Percentiles rank a stretch among this genome's conserved stretches.
Conservation (phyloP, 2,797 vertebrate genomes). For the Sebastes jordani region DNA sequence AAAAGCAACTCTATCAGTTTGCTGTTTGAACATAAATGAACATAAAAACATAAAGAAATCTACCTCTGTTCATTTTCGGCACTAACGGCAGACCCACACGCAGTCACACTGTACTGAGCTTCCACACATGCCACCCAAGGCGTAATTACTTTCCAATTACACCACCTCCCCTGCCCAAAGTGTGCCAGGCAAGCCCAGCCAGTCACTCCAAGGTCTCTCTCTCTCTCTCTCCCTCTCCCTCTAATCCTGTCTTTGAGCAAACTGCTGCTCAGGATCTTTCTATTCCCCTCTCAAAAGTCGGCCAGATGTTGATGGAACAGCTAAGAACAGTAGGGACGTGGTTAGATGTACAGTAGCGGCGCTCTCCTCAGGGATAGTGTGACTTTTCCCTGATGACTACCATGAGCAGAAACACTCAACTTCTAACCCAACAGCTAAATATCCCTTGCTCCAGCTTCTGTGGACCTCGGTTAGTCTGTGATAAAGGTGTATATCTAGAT, state of each 20-base stretch:
- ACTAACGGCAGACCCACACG: background rate
- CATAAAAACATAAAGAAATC: background rate
- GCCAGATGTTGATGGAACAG: constrained; percentile 15
- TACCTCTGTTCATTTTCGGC: background rate
- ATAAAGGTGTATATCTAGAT: background rate
- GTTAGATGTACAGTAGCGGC: background rate
- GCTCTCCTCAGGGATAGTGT: constrained; percentile 18
- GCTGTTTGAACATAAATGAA: background rate
- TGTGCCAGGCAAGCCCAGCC: constrained; percentile 3
- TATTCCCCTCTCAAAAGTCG: constrained; percentile 7
- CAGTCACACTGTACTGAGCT: constrained; percentile 24
- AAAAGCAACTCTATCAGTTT: background rate
- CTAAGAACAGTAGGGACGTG: constrained; percentile 2
- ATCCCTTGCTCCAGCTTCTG: background rate
- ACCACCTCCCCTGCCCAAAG: constrained; percentile 21
- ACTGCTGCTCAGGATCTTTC: constrained; percentile 11
- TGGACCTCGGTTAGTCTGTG: background rate
- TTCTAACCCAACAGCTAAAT: background rate
- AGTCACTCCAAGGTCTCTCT: constrained; percentile 14
- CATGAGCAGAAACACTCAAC: constrained; percentile 3
- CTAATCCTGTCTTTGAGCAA: constrained; percentile 27
- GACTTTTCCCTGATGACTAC: constrained; percentile 29
- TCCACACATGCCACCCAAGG: constrained; percentile 23
- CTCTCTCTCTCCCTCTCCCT: background rate
- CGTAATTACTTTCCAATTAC: constrained; percentile 40